A percentile compares a stretch with the other conserved stretches of the same genome.
These are phyloP conservation scores for Sinotaia quadrata DNA, from an alignment of 2,888 invertebrate genomes.

Conservation along the genomic window DNA sequence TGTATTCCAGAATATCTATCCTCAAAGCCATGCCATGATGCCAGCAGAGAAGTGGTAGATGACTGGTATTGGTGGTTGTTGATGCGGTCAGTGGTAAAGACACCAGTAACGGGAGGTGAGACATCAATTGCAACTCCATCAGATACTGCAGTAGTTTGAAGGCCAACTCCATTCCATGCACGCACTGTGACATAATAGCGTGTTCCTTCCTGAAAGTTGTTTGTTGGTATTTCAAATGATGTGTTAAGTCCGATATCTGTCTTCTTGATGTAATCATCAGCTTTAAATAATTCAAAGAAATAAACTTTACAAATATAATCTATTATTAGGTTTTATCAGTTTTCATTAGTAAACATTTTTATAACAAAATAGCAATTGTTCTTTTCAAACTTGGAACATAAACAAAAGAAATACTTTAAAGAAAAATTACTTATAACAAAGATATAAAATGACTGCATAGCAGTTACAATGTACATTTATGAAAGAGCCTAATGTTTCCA, in stretches of 20 bases:
- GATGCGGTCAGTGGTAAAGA: slow-evolving; percentile 41
- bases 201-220: slow-evolving; percentile 31
- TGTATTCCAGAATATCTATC: slow-evolving; percentile 39
- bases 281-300: slow-evolving; percentile 22
- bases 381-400: no score
- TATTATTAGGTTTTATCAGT: no score
- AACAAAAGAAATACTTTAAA: no score
- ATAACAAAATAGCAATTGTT: no score
- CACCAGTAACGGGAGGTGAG: slow-evolving; percentile 42
- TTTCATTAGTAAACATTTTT: no score
- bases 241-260: slow-evolving; percentile 32
- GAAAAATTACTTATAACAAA: no score
- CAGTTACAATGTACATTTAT: no score
- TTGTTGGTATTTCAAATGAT: slow-evolving; percentile 26
- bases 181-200: slow-evolving; percentile 39
- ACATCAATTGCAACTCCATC: slow-evolving; percentile 46
- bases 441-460: no score
- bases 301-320: no score
- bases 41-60: slow-evolving; percentile 17
- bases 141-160: slow-evolving; percentile 36
- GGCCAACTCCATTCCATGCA: slow-evolving; percentile 46
- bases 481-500: no score
- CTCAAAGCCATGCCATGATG: slow-evolving; percentile 46
- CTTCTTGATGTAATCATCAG: slow-evolving; percentile 31
- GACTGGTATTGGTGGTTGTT: slow-evolving; percentile 36